These are phyloP conservation scores for Capromys pilorides DNA, from an alignment of 2,797 vertebrate genomes.

Conservation along the genomic window DNA sequence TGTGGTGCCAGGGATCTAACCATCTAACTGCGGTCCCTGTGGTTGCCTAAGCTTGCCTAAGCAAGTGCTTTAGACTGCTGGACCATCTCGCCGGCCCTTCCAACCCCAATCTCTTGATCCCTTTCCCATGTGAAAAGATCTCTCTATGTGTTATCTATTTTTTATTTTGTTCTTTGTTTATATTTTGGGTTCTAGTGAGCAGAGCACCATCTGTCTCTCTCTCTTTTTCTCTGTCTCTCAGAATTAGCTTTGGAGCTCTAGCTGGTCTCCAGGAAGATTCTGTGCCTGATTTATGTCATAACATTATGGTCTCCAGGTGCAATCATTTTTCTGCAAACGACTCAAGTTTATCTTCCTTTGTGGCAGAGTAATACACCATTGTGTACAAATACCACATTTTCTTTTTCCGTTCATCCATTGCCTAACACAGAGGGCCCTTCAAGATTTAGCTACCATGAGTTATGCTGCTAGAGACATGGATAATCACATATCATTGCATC, in stretches of 20 bases:
- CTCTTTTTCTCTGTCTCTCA: too few species aligned
- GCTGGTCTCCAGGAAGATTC: background rate
- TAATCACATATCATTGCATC: background rate
- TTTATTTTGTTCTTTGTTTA: background rate
- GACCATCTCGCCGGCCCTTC: too few species aligned
- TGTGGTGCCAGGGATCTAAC: too few species aligned
- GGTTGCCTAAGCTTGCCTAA: too few species aligned
- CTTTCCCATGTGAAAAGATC: background rate
- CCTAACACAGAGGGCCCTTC: background rate
- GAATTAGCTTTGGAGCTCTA: background rate
- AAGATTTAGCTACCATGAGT: background rate
- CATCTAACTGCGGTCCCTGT: too few species aligned
- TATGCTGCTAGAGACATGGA: background rate
- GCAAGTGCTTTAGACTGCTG: too few species aligned
- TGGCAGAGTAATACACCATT: background rate
- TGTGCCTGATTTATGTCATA: background rate
- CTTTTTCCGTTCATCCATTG: background rate
- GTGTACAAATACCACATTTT: background rate
- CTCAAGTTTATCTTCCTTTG: background rate
- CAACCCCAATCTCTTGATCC: background rate
- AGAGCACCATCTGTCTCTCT: background rate
- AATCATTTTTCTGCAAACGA: background rate
- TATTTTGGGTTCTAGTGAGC: background rate
- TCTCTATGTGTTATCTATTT: background rate
- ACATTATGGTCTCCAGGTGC: background rate